Evolutionary conservation across 2,797 vertebrate genomes (phyloP).

Genomic region (Coccyzus lansbergi): DNA sequence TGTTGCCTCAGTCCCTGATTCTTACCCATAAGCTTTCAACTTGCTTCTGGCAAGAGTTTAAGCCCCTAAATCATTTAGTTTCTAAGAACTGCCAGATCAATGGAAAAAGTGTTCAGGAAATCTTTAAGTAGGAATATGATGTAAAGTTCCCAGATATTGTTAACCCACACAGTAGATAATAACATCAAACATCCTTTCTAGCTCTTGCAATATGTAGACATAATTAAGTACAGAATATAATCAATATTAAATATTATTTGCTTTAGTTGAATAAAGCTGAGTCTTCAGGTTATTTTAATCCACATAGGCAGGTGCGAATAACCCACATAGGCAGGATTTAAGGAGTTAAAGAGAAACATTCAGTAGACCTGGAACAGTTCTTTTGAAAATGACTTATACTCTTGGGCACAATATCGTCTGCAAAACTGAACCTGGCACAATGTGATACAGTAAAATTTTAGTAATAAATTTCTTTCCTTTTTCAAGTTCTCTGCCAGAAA

Average conservation of each 20-base stretch:
- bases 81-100: neutral
- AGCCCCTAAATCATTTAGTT: neutral
- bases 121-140: neutral
- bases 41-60: neutral
- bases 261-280: neutral
- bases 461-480: constrained; percentile 60
- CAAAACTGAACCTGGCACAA: constrained; percentile 50
- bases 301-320: neutral
- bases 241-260: neutral
- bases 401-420: constrained; percentile 26
- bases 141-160: neutral
- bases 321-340: neutral
- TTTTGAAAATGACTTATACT: constrained; percentile 25
- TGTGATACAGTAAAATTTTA: constrained; percentile 42
- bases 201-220: neutral
- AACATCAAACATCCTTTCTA: constrained; percentile 13
- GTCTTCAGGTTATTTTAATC: neutral
- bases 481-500: constrained; percentile 59
- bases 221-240: neutral
- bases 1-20: too few relatives aligned
- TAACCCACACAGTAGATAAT: neutral
- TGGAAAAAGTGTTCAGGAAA: constrained; percentile 31
- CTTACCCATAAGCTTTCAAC: too few relatives aligned
- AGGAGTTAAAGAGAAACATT: constrained; percentile 47
- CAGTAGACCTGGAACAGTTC: constrained; percentile 15